Conservation (phyloP, 2,113 vertebrate genomes). For the Sinosuthora webbiana region DNA sequence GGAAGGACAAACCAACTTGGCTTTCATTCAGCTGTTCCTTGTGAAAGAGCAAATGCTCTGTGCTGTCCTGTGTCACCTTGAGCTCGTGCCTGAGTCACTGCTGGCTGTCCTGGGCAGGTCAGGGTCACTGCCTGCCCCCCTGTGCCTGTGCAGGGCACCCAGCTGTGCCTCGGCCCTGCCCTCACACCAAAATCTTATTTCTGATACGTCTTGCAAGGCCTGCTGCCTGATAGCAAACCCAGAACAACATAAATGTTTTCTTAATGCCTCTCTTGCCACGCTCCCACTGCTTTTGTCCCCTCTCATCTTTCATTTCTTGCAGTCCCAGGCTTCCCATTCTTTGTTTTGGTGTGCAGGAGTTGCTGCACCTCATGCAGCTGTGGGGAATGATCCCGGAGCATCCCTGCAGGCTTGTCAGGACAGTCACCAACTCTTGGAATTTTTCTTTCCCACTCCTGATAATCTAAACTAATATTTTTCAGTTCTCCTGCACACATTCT, state of each 20-base stretch:
- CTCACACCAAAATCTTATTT: accelerated
- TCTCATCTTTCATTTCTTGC: not conserved
- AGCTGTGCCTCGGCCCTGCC: not conserved
- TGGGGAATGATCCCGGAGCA: not conserved
- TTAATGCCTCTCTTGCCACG: accelerated
- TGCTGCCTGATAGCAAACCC: not conserved
- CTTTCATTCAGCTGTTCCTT: not conserved
- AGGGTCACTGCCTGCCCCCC: not conserved
- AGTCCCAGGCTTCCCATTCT: not conserved
- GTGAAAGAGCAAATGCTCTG: not conserved
- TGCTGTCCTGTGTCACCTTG: not conserved
- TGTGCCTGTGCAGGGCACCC: accelerated
- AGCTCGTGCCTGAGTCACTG: not conserved
- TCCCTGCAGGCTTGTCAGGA: not conserved
- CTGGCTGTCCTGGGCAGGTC: not conserved
- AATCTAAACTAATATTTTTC: not conserved
- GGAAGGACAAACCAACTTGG: not conserved
- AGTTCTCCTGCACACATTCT: not conserved
- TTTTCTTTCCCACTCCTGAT: not conserved
- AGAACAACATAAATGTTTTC: not conserved
- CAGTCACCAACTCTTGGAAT: not conserved
- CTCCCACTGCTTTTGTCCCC: not conserved
- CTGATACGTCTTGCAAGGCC: not conserved
- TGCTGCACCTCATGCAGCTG: not conserved
- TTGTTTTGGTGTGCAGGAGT: not conserved